Conservation (phyloP, 2,113 vertebrate genomes). For the Paralichthys olivaceus region DNA sequence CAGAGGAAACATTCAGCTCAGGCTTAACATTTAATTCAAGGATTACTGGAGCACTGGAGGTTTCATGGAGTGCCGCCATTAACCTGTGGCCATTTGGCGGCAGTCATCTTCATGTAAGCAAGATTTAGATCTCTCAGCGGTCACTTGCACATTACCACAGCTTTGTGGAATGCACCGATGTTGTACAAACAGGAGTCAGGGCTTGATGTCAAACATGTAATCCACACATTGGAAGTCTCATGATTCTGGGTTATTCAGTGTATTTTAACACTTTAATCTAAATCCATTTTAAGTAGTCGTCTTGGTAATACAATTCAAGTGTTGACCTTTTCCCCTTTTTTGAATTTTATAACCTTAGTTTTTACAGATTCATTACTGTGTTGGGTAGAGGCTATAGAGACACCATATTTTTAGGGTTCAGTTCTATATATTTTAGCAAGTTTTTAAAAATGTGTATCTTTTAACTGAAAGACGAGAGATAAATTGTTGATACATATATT, state of each 20-base stretch:
- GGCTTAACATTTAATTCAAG: slow-evolving; percentile 40
- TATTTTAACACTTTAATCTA: background rate
- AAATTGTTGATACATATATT: too few relatives aligned
- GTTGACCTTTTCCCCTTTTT: too few relatives aligned
- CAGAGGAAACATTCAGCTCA: slow-evolving; percentile 43
- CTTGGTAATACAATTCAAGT: too few relatives aligned
- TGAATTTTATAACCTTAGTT: too few relatives aligned
- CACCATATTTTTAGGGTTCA: too few relatives aligned
- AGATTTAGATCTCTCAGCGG: slow-evolving; percentile 30
- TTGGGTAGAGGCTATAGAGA: too few relatives aligned
- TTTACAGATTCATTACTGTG: too few relatives aligned
- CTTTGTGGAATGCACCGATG: slow-evolving; percentile 36
- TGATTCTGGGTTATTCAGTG: background rate
- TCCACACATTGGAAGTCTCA: background rate
- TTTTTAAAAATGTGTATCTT: too few relatives aligned
- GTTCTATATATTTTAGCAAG: too few relatives aligned
- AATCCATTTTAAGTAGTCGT: too few relatives aligned
- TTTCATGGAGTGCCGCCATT: slow-evolving; percentile 32
- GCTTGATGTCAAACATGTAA: slow-evolving; percentile 1
- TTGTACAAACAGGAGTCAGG: background rate
- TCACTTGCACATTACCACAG: slow-evolving; percentile 23
- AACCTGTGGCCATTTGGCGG: slow-evolving; percentile 28
- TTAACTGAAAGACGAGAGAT: too few relatives aligned
- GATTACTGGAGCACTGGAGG: slow-evolving; percentile 22
- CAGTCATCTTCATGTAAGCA: slow-evolving; percentile 39